Conservation (phyloP, 2,797 vertebrate genomes). For the Sorex maritimensis region DNA sequence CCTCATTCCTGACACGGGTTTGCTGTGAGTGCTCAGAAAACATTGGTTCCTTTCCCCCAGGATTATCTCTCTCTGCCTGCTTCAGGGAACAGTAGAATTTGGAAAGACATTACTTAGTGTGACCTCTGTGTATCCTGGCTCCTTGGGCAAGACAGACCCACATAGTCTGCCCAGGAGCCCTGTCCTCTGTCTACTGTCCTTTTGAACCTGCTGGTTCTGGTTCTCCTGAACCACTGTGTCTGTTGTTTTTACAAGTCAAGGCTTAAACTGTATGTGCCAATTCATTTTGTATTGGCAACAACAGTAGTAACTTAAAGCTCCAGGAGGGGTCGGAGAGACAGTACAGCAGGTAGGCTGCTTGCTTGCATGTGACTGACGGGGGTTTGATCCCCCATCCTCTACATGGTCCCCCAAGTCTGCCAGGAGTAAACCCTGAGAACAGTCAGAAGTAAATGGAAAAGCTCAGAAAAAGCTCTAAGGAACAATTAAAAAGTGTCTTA, state of each 20-base stretch:
- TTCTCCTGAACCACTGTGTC: background rate
- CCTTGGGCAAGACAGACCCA: background rate
- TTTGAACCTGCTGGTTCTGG: background rate
- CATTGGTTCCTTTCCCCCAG: background rate
- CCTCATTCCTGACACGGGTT: background rate
- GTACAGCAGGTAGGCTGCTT: too few species aligned
- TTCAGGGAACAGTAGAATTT: background rate
- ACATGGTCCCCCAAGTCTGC: too few species aligned
- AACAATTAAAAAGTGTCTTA: background rate
- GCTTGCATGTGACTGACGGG: too few species aligned
- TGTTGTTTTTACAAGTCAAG: background rate
- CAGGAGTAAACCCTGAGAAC: too few species aligned
- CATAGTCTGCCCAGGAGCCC: too few species aligned
- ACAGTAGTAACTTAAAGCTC: background rate
- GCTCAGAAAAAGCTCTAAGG: background rate
- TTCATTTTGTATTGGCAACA: background rate
- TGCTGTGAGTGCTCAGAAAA: background rate
- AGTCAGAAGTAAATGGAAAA: too few species aligned
- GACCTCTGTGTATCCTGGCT: background rate
- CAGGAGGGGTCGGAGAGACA: background rate
- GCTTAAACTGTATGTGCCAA: background rate
- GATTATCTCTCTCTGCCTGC: background rate
- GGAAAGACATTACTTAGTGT: background rate
- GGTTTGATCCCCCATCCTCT: too few species aligned
- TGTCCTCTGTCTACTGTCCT: background rate